Evolutionary conservation across 1,140 invertebrate genomes (phyloP).

Genomic region (Akabosia matsudoensis): DNA sequence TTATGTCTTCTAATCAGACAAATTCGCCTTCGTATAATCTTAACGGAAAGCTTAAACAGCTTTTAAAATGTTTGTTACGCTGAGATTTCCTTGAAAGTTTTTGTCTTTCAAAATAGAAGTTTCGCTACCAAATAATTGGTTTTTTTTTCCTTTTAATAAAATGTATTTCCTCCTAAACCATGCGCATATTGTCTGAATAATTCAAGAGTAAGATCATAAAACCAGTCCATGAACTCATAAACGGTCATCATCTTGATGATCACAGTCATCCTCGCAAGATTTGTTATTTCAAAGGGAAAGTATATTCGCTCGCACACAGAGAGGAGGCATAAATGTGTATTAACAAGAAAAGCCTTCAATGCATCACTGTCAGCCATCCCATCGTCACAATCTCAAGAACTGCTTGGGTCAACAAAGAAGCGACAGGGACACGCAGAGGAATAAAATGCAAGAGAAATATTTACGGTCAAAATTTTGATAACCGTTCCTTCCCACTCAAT

Average conservation of each 20-base stretch:
- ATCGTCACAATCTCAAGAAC: neutral
- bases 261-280: neutral
- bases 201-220: too few species aligned
- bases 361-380: neutral
- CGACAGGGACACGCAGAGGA: neutral
- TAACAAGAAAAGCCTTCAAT: neutral
- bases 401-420: neutral
- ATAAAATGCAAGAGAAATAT: neutral
- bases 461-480: too few species aligned
- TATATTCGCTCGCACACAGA: neutral
- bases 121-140: neutral
- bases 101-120: neutral
- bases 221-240: neutral
- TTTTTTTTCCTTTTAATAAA: neutral
- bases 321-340: too few species aligned
- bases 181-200: neutral
- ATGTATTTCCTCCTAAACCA: neutral
- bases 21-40: too few species aligned
- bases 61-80: too few species aligned
- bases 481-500: too few species aligned
- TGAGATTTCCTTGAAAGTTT: too few species aligned
- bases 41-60: too few species aligned
- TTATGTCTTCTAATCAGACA: too few species aligned
- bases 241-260: too few species aligned
- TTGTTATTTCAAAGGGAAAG: neutral